Evolutionary conservation across 1,140 invertebrate species (phyloP).

Genomic region (Diabrotica undecimpunctata): DNA sequence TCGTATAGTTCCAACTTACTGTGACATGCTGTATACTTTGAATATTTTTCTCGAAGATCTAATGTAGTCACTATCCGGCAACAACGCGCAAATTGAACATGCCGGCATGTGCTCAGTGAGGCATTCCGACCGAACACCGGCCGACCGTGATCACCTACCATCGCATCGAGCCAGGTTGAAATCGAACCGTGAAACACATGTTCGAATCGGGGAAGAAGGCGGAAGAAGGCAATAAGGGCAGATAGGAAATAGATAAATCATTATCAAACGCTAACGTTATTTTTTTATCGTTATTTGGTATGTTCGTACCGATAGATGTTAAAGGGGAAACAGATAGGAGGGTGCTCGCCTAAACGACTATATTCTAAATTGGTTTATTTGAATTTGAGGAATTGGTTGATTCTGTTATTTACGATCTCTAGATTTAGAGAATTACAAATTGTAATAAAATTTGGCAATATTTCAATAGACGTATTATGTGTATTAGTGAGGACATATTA

Average conservation of each 20-base stretch:
- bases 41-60: too few species aligned
- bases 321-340: background rate
- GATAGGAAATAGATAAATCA: conserved; percentile 22
- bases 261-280: conserved; percentile 14
- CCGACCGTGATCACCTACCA: background rate
- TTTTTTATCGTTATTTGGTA: conserved; percentile 1
- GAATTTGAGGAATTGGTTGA: too few species aligned
- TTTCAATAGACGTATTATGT: too few species aligned
- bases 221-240: conserved; percentile 9
- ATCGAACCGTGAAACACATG: conserved; percentile 20
- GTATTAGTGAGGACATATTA: too few species aligned
- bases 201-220: conserved; percentile 6
- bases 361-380: too few species aligned
- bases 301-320: background rate
- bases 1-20: too few species aligned
- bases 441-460: too few species aligned
- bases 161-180: conserved; percentile 19
- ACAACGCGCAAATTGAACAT: conserved; percentile 4
- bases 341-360: too few species aligned
- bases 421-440: too few species aligned
- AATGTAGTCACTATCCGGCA: background rate
- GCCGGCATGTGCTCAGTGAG: conserved; percentile 13
- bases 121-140: conserved; percentile 11
- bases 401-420: too few species aligned
- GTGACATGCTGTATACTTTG: too few species aligned